Base-by-base conservation (phyloP, 1,140 invertebrate species). In the Lasioglossum baleicum region DNA sequence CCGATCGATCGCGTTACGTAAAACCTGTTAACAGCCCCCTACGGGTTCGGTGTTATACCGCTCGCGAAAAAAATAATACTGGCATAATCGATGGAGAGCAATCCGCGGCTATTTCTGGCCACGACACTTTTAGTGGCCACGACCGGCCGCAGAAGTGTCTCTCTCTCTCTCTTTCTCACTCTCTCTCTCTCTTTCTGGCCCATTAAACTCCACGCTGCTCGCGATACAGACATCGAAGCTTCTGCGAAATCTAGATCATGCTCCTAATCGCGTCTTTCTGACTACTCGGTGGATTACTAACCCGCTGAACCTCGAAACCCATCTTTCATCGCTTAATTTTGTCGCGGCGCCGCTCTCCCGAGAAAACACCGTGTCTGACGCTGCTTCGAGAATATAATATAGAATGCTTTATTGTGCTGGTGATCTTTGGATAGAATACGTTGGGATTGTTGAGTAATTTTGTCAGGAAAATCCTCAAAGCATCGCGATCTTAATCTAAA, bases 11-110 rank as follows among this genome's bases (percentile, higher is more conserved):
- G 26, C 7, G 65, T 67, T 67, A 26, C 42, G 42, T 48, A 48
- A 48, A 48, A 67, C n/a, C 13, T 0, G 10, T 42, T 15, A 7
- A 66, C 48, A 48, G 42, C 48, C 13, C 26, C 15, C 44, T 7
- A 20, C 42, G 15, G 5, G n/a, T 17, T 15, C 11, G 48, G 7
- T 35, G 35, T 60, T 71, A 26, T n/a, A 26, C 13, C 44, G 8
- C n/a, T 51, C 58, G 26, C 7, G 31, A 7, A 78, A 53, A n/a
- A 58, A 58, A 73, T 56, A 56, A 78, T 42, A 67, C 65, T 26
- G 65, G 22, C 65, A 67, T 78, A 72, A 72, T 58, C 71, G 67
- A 77, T 31, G 44, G 67, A 71, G 17, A 42, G 22, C 20, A 17
- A 58, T 58, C 13, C 64, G 22, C 35, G 3, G 0, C 66, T 72